Evolutionary conservation across 1,140 invertebrate species (phyloP).

Genomic region (Radopholus similis): DNA sequence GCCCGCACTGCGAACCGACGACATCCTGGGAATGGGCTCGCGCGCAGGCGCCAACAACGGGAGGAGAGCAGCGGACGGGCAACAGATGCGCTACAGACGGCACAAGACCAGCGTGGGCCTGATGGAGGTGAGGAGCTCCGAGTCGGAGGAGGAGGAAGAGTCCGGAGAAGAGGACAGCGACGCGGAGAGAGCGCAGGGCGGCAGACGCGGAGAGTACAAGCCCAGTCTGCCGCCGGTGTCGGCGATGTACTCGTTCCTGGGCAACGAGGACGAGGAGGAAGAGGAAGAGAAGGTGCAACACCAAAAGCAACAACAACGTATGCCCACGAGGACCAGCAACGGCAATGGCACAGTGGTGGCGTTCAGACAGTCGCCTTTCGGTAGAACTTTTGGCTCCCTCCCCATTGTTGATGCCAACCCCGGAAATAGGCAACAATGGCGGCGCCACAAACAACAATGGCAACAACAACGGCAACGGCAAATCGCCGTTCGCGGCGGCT

Average conservation of each 20-base stretch:
- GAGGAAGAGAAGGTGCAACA: conserved; percentile 14
- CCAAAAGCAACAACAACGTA: conserved; percentile 3
- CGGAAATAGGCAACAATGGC: background rate
- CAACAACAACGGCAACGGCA: background rate
- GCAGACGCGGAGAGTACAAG: conserved; percentile 43
- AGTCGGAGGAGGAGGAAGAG: conserved; percentile 1
- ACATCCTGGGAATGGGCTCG: conserved; percentile 36
- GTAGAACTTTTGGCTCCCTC: background rate
- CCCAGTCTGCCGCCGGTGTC: conserved; percentile 38
- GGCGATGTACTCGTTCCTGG: conserved; percentile 45
- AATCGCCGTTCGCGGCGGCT: conserved; percentile 13
- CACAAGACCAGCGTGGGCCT: conserved; percentile 9
- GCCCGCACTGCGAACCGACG: conserved; percentile 50
- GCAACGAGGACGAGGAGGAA: conserved; percentile 42
- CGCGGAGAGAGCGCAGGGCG: conserved; percentile 15
- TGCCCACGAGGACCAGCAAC: background rate
- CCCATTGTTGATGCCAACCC: background rate
- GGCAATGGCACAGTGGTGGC: background rate
- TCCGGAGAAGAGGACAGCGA: background rate
- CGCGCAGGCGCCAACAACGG: background rate
- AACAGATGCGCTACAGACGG: conserved; percentile 14
- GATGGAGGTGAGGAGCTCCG: background rate
- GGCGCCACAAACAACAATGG: background rate
- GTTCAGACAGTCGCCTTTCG: conserved; percentile 17
- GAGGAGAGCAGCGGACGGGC: conserved; percentile 22